Conservation (phyloP, 2,888 invertebrate genomes). For the Cheiracanthium punctorium region DNA sequence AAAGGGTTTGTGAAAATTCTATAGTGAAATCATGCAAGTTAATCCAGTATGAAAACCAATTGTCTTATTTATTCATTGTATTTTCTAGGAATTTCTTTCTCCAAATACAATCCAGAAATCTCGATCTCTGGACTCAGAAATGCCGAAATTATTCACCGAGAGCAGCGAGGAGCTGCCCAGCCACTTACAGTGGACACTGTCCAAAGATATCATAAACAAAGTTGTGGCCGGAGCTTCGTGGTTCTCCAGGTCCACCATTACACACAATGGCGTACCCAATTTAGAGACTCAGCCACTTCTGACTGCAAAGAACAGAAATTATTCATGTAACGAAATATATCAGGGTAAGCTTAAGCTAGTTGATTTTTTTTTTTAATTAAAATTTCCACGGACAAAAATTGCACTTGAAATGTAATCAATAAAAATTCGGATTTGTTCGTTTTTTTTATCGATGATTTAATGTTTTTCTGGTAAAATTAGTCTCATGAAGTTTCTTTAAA, state of each 20-base stretch:
- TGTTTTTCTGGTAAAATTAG: no score
- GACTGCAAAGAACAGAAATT: slow-evolving; percentile 44
- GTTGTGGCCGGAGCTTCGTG: slow-evolving; percentile 48
- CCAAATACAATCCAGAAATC: neutral
- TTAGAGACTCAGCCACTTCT: slow-evolving; percentile 25
- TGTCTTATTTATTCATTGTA: no score
- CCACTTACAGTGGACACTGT: slow-evolving; percentile 50
- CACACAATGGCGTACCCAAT: neutral
- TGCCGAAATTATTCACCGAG: slow-evolving; percentile 30
- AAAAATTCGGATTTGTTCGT: no score
- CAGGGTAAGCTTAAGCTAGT: slow-evolving; percentile 8
- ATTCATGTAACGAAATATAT: slow-evolving; percentile 58
- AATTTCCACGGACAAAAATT: no score
- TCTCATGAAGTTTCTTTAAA: no score
- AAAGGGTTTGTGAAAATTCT: no score
- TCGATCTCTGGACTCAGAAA: neutral
- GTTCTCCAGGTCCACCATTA: slow-evolving; percentile 32
- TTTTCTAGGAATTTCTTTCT: neutral
- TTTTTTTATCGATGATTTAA: no score
- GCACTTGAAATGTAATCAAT: no score
- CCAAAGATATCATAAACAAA: slow-evolving; percentile 57
- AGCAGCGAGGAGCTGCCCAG: slow-evolving; percentile 36
- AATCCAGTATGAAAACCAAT: no score
- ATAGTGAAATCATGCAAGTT: no score
- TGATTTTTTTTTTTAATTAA: no score